These are phyloP conservation scores for Perithous albicinctus DNA, from an alignment of 2,888 invertebrate genomes.

Conservation along the genomic window DNA sequence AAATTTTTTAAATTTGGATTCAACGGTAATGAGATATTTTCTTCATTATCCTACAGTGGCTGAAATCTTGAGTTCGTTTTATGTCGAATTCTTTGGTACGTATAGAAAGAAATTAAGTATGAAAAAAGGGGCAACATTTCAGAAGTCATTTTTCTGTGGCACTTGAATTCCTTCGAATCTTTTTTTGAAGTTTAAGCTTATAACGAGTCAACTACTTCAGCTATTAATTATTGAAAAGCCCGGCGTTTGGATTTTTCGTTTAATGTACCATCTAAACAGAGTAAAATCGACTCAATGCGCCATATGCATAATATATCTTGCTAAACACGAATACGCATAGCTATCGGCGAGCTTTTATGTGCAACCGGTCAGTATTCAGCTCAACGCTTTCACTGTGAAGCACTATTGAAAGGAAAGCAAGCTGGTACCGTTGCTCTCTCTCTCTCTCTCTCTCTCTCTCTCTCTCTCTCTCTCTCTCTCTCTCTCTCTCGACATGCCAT, in stretches of 20 bases:
- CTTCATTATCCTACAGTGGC: no score
- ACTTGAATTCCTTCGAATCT: not conserved
- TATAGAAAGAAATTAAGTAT: no score
- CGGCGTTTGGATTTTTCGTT: not conserved
- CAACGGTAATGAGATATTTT: no score
- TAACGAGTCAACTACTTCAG: not conserved
- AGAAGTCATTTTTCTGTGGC: no score
- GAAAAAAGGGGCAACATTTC: no score
- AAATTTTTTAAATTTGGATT: no score
- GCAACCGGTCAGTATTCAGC: constrained; percentile 14
- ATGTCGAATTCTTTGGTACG: no score
- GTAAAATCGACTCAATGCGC: not conserved
- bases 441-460: no score
- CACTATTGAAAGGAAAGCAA: constrained; percentile 6
- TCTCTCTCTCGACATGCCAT: not conserved
- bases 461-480: no score
- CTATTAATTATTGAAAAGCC: not conserved
- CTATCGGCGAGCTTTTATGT: constrained; percentile 18
- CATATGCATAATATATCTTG: not conserved
- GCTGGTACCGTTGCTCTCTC: not conserved
- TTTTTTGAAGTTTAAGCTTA: not conserved
- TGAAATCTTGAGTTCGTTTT: no score
- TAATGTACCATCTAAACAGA: not conserved
- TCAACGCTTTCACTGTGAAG: not conserved
- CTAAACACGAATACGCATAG: not conserved